Percentiles rank a stretch among this genome's conserved stretches.
These are phyloP conservation scores for Mola mola DNA, from an alignment of 2,113 vertebrate genomes.

Conservation along the genomic window DNA sequence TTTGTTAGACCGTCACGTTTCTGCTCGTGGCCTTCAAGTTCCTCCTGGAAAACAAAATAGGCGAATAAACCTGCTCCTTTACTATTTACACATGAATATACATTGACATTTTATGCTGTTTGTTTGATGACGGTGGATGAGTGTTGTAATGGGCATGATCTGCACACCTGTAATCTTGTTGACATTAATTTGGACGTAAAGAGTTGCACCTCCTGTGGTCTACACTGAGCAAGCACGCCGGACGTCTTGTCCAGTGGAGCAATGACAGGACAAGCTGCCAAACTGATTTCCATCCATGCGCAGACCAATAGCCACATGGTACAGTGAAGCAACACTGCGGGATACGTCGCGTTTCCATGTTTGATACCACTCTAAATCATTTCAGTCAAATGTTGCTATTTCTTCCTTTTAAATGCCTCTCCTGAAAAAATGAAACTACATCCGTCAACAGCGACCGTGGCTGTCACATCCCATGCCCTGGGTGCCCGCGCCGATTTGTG, in stretches of 20 bases:
- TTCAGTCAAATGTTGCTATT: too few species aligned
- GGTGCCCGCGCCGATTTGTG: not conserved
- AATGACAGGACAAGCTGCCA: not conserved
- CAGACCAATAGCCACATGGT: not conserved
- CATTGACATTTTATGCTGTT: not conserved
- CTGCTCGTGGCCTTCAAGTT: too few species aligned
- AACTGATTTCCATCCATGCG: not conserved
- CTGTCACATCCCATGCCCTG: conserved; percentile 18
- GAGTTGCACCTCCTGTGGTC: not conserved
- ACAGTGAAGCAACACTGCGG: not conserved
- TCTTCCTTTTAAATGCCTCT: too few species aligned
- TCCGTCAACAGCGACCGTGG: too few species aligned
- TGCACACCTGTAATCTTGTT: too few species aligned
- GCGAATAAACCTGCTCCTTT: not conserved
- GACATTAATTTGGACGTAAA: too few species aligned
- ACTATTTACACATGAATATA: not conserved
- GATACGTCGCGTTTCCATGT: too few species aligned
- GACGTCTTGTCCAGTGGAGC: not conserved
- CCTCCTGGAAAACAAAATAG: not conserved
- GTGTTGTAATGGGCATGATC: too few species aligned
- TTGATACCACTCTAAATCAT: too few species aligned
- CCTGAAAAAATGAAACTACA: too few species aligned
- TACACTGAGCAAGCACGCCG: not conserved
- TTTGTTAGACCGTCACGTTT: too few species aligned
- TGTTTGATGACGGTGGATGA: too few species aligned